Base-by-base conservation (phyloP, 2,888 invertebrate genomes). In the Podotricha telesiphe region DNA sequence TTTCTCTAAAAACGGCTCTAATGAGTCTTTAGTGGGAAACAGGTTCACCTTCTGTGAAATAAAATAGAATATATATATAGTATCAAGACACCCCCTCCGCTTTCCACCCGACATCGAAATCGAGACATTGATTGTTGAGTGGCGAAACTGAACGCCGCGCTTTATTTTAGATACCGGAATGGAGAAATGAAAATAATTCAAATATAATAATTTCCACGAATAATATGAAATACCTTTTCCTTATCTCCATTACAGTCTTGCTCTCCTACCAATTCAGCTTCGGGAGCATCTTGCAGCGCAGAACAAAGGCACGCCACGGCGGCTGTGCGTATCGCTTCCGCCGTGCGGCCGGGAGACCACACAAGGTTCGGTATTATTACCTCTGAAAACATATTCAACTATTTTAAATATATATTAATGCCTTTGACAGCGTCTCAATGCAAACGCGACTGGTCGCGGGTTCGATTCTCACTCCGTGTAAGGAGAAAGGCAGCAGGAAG, bases 261-360 rank as follows among this genome's bases (percentile, higher is more conserved):
- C 3, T 79, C 84, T 0, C 65, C 64, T 0, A 59, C 50, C 0
- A 63, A 1, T n/a, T 47, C 59, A 0, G 79, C 78, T 13, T 72
- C 75, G 8, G 83, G 84, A 69, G 82, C 80, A 45, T 94, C 93
- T 72, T 93, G 93, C 45, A 96, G 81, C 17, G 96, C 93, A 7
- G 95, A 94, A 84, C 95, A 95, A 13, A 97, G 91, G 77, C 96
- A 96, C 0, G 95, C 95, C 0, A 95, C 94, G 5, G 96, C 96
- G 45, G 96, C 95, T 0, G 96, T 96, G 59, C 97, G 93, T 61
- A 97, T 94, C 0, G 96, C 96, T 79, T 96, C 96, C 0, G 97
- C 96, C 0, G 95, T 95, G 55, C 95, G 94, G 0, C 97, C 97
- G 11, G 97, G 96, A 3, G 93, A 92, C 97, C 98, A 98, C 19